phyloP scores from a whole-genome alignment of 2,113 vertebrate species.

The Ranitomeya imitator region DNA sequence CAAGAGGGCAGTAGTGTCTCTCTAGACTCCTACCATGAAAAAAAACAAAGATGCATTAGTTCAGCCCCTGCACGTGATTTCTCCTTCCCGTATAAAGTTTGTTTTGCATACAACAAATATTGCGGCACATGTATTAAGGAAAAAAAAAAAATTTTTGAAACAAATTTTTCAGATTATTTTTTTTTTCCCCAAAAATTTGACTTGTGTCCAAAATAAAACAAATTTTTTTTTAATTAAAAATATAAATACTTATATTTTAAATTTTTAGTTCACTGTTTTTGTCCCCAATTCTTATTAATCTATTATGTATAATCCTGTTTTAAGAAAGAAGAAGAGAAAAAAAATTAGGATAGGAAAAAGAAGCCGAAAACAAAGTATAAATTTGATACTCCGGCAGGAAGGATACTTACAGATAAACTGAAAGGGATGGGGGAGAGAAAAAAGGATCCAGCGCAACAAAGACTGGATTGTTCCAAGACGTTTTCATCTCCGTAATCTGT shows the following conservation, averaged over 20 bases:
- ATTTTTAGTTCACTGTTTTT: too few species aligned
- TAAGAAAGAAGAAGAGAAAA: neutral
- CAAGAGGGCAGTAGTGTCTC: conserved; percentile 55
- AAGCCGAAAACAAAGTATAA: neutral
- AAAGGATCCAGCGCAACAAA: conserved; percentile 51
- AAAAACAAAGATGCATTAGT: conserved; percentile 36
- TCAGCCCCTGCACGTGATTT: conserved; percentile 25
- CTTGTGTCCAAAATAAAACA: too few species aligned
- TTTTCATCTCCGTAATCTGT: conserved; percentile 57
- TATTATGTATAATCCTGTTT: neutral
- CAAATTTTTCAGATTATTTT: too few species aligned
- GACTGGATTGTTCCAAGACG: conserved; percentile 40
- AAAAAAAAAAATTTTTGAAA: neutral
- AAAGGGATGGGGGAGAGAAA: neutral
- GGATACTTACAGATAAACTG: conserved; percentile 52
- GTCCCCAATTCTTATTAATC: too few species aligned
- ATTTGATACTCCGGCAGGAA: conserved; percentile 56
- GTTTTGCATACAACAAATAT: conserved; percentile 51
- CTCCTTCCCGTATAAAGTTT: conserved; percentile 32
- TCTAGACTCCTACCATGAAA: conserved; percentile 30
- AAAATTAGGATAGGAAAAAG: conserved; percentile 3
- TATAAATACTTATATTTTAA: too few species aligned
- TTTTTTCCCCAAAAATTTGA: too few species aligned
- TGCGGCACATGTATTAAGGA: neutral
- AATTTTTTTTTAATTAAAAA: too few species aligned